Percentiles rank a stretch among this genome's conserved stretches.
phyloP scores from a whole-genome alignment of 2,797 vertebrate genomes.

The Eulemur rubriventer region DNA sequence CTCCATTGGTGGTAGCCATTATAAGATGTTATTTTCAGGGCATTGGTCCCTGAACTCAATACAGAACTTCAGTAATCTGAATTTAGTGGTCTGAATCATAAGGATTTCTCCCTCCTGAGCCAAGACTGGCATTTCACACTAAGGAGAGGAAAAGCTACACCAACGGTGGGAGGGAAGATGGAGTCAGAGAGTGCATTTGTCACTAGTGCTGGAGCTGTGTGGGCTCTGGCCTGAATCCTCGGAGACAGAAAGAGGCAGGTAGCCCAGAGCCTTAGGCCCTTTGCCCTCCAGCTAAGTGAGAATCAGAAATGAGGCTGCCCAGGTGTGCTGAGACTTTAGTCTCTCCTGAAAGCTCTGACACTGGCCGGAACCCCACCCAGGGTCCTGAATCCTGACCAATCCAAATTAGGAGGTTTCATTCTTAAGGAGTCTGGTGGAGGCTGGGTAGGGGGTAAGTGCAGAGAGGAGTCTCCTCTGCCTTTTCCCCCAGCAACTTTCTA shows the following conservation, averaged over 20 bases:
- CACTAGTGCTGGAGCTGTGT: background rate
- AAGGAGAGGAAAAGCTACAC: background rate
- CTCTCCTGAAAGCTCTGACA: background rate
- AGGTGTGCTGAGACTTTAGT: background rate
- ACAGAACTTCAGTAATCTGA: background rate
- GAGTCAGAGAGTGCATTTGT: background rate
- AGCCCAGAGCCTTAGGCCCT: background rate
- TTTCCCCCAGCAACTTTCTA: background rate
- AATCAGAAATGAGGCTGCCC: background rate
- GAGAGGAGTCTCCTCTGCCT: background rate
- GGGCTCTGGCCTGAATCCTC: background rate
- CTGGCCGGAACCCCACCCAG: background rate
- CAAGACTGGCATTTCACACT: background rate
- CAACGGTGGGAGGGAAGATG: background rate
- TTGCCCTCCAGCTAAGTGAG: background rate
- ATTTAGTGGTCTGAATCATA: background rate
- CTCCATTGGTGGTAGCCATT: background rate
- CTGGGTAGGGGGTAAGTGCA: background rate
- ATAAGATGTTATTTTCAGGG: background rate
- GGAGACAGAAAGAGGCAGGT: background rate
- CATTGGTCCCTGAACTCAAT: background rate
- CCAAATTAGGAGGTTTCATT: background rate
- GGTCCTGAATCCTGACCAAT: background rate
- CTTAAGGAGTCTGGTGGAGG: background rate
- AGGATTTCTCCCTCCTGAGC: background rate